Conservation (phyloP, 2,888 invertebrate genomes). For the Tiliacea aurago region DNA sequence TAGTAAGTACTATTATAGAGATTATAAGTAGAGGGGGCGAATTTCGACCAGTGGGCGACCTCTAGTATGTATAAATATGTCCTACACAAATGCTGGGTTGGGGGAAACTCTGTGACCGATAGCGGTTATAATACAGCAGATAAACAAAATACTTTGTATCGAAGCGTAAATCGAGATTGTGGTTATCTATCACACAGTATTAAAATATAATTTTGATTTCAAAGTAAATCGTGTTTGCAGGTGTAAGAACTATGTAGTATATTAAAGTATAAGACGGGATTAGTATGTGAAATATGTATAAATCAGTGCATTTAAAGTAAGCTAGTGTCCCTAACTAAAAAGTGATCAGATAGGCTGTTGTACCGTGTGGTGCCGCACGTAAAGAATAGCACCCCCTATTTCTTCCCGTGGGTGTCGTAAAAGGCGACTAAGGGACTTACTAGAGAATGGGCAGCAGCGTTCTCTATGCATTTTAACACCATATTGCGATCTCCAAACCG, state of each 20-base stretch:
- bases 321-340: not conserved
- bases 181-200: constrained; percentile 8
- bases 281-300: not conserved
- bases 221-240: not conserved
- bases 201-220: constrained; percentile 1
- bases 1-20: too few relatives aligned
- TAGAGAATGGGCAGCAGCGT: too few relatives aligned
- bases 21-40: too few relatives aligned
- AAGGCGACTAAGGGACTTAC: too few relatives aligned
- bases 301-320: not conserved
- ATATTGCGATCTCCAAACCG: too few relatives aligned
- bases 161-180: constrained; percentile 1
- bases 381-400: too few relatives aligned
- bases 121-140: constrained; percentile 4
- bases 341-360: too few relatives aligned
- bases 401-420: too few relatives aligned
- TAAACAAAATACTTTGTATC: constrained; percentile 8
- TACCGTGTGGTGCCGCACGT: too few relatives aligned
- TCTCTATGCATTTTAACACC: too few relatives aligned
- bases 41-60: too few relatives aligned
- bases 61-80: not conserved
- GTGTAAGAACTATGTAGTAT: too few relatives aligned
- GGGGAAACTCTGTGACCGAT: constrained; percentile 27
- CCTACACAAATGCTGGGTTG: not conserved
- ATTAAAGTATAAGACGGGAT: not conserved